Evolutionary conservation across 2,797 vertebrate species (phyloP), one percentile per base, ranked within the genome.

Genomic region (Cirrhinus molitorella): DNA sequence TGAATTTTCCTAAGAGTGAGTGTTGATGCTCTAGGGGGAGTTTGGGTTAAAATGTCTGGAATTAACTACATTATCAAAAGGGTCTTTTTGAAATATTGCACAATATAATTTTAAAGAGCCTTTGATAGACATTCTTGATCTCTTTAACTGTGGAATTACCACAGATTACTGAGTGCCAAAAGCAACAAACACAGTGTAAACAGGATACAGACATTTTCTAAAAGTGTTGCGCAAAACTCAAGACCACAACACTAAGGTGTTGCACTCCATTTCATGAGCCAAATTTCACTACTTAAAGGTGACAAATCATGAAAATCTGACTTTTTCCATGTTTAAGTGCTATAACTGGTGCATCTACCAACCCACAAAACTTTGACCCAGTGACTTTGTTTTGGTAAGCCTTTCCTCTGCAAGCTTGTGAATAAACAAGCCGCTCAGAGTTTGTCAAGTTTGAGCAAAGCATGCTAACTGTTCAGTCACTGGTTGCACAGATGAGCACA

Each of bases 1-100:
- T 66, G 47, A 28, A 57, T 45, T 53, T 82, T 49, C 4, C 4
- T 9, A 51, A 37, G 34, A 45, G 14, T 47, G 19, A 23, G 43
- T 82, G 80, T 82, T 74, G 53, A 82, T 49, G 59, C 31, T 65
- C 31, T 14, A 66, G 71, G 80, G 45, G 40, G 31, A 13, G 40
- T 74, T 74, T 63, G 16, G 16, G 11, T 53, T 37, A 14, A 66
- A 82, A 65, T 61, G 21, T 34, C 37, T 51, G 40, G 57, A 74
- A 81, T 74, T 74, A 74, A 14, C 4, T 34, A 65, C 16, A 74
- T 16, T 40, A 65, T 72, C 37, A 31, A 17, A n/a, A 74, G 19
- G 4, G 72, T 47, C 53, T 70, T 25, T 68, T 51, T 53, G 5
- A 59, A 75, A 75, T 57, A 72, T 59, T 76, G 17, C 14, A 21